Conservation (phyloP, 2,113 vertebrate genomes). For the Pogonocichla stellata region DNA sequence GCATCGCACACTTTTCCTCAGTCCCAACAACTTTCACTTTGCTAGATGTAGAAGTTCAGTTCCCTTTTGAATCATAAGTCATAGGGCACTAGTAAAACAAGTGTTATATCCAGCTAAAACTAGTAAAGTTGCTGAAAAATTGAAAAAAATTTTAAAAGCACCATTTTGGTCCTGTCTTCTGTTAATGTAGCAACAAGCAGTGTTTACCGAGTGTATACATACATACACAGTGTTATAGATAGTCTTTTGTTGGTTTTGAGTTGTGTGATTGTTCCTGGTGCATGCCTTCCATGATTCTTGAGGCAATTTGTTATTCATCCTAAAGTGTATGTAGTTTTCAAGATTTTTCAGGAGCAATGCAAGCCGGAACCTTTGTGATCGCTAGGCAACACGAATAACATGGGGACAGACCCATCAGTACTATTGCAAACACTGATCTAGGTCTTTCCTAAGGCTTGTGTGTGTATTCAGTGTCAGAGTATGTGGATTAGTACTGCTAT, state of each 20-base stretch:
- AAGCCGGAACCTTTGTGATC: neutral
- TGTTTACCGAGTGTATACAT: neutral
- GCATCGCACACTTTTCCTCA: neutral
- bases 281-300: neutral
- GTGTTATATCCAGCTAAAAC: neutral
- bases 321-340: neutral
- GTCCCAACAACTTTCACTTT: neutral
- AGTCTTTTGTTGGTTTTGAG: neutral
- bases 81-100: neutral
- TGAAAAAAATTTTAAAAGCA: neutral
- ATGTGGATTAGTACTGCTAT: neutral
- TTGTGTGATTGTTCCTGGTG: neutral
- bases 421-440: neutral
- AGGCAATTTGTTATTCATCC: neutral
- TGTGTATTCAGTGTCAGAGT: neutral
- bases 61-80: neutral
- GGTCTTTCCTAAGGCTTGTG: neutral
- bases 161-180: neutral
- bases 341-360: neutral
- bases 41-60: neutral
- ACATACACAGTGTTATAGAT: neutral
- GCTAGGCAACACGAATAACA: neutral
- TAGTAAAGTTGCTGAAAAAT: neutral
- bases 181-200: neutral
- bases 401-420: neutral